A percentile compares a stretch with the other conserved stretches of the same genome.
Conservation (phyloP, 2,113 vertebrate genomes). For the Austrofundulus limnaeus region DNA sequence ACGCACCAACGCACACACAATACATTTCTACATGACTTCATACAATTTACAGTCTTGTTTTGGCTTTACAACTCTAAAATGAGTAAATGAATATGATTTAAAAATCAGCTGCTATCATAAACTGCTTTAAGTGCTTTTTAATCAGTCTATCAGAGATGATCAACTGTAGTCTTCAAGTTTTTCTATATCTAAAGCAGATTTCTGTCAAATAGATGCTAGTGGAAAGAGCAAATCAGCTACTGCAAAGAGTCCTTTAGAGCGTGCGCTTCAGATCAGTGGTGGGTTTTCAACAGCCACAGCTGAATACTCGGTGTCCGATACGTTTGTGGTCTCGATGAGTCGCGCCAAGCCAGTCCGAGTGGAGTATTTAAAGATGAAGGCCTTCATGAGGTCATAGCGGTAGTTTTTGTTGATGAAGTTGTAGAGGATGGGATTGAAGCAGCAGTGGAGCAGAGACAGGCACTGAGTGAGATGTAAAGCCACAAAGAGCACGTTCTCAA, state of each 20-base stretch:
- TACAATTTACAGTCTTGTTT: slow-evolving; percentile 43
- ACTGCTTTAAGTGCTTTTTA: slow-evolving; percentile 68
- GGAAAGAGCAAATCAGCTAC: slow-evolving; percentile 23
- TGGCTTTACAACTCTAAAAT: slow-evolving; percentile 39
- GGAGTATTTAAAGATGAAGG: slow-evolving; percentile 96
- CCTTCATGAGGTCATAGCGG: slow-evolving; percentile 95
- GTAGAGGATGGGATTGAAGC: slow-evolving; percentile 94
- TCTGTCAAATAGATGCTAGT: slow-evolving; percentile 12
- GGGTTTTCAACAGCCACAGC: slow-evolving; percentile 86
- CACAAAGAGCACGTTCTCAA: slow-evolving; percentile 86
- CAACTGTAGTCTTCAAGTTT: slow-evolving; percentile 30
- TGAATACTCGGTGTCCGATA: slow-evolving; percentile 88
- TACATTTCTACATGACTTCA: slow-evolving; percentile 34
- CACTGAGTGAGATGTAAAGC: slow-evolving; percentile 92
- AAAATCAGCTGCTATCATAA: slow-evolving; percentile 31
- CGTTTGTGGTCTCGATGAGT: slow-evolving; percentile 86
- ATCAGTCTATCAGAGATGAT: slow-evolving; percentile 35
- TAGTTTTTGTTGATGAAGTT: slow-evolving; percentile 93
- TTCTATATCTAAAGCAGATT: slow-evolving; percentile 31
- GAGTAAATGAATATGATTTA: slow-evolving; percentile 30
- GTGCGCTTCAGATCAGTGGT: slow-evolving; percentile 60
- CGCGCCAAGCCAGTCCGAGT: slow-evolving; percentile 89
- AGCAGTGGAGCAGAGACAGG: slow-evolving; percentile 93
- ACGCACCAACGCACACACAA: slow-evolving; percentile 18
- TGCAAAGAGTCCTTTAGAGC: slow-evolving; percentile 23